Evolutionary conservation across 2,113 vertebrate genomes (phyloP), one percentile per base, ranked within the genome.

Genomic region (Ranitomeya imitator): DNA sequence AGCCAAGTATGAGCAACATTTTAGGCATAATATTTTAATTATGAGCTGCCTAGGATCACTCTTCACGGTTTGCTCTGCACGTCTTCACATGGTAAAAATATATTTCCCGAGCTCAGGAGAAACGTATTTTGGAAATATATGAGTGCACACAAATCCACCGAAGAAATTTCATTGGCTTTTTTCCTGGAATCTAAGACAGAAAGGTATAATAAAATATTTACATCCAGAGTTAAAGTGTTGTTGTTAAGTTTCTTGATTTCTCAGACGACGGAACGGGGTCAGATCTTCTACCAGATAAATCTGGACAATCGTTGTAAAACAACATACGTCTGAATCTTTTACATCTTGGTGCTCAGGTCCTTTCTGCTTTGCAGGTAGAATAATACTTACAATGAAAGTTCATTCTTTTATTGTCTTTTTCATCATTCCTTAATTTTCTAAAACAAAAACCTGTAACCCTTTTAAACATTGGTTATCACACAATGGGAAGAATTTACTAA

Each of bases 11-110:
- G 37, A 21, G 79, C 45, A 83, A 88, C 69, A 77, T 83, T 83
- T 54, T 60, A 83, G 55, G 78, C 26, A 23, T 71, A 55, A 82
- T 60, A 83, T 82, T 82, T 82, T 88, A 88, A 88, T 88, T 88
- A 88, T 73, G 79, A 51, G 12, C 31, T 88, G 63, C 65, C 13
- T 51, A 74, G 86, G 12, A 81, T 81, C 10, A 26, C 65, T 61
- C 73, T 78, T 78, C 57, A 86, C 74, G 61, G 26, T 63, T 86
- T 81, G 31, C 51, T 87, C 26, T 59, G 85, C 76, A 59, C 55
- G 21, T 11, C 26, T 87, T 52, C 73, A 85, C 85, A 86, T 79
- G 73, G 61, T 54, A 80, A n/a, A 77, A 16, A 71, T 51, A 16
- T 65, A 87, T 80, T 80, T 60, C 21, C 16, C 23, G 10, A 79